Evolutionary conservation across 2,888 invertebrate genomes (phyloP).

Genomic region (Leucozona laternaria): DNA sequence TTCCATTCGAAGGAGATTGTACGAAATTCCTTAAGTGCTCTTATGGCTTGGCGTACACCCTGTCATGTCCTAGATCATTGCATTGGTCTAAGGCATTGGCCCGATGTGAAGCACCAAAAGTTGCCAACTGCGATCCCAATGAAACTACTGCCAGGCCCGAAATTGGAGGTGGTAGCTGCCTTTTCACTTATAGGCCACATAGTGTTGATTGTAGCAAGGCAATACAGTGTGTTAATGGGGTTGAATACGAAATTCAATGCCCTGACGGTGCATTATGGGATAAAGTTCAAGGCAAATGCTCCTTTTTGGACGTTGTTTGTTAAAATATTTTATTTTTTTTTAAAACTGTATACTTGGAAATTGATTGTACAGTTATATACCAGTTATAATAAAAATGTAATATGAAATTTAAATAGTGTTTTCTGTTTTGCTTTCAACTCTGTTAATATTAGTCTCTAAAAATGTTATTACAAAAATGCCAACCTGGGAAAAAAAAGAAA

Average conservation of each 20-base stretch:
- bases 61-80: constrained; percentile 28
- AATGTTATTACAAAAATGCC: too few species aligned
- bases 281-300: constrained; percentile 7
- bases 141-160: background rate
- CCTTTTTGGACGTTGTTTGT: background rate
- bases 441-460: too few species aligned
- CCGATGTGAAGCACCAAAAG: constrained; percentile 30
- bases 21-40: constrained; percentile 41
- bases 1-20: constrained; percentile 30
- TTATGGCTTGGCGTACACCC: constrained; percentile 31
- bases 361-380: background rate
- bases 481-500: too few species aligned
- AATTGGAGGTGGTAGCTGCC: constrained; percentile 17
- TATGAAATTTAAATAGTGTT: background rate
- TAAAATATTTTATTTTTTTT: background rate
- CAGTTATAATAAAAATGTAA: background rate
- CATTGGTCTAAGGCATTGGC: constrained; percentile 1
- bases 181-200: constrained; percentile 15
- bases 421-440: background rate
- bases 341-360: background rate
- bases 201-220: constrained; percentile 61
- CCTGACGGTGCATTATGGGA: constrained; percentile 67
- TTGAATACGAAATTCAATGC: constrained; percentile 46
- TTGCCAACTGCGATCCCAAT: constrained; percentile 18
- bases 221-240: constrained; percentile 63